A percentile compares a stretch with the other conserved stretches of the same genome.
These are phyloP conservation scores for Neogale vison DNA, from an alignment of 2,113 vertebrate genomes.

Conservation along the genomic window DNA sequence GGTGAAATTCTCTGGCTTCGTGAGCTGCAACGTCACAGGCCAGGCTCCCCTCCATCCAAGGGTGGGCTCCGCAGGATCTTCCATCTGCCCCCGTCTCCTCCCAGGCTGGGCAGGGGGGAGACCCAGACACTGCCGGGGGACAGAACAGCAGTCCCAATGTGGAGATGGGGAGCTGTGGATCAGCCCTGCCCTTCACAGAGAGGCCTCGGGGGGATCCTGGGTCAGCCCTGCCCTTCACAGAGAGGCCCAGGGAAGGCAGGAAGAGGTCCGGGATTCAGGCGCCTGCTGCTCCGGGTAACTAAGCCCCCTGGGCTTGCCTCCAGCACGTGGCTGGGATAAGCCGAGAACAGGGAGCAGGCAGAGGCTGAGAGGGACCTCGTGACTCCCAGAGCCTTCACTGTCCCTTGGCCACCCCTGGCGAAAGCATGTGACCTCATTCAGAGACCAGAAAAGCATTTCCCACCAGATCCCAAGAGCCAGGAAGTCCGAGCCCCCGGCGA, in stretches of 20 bases:
- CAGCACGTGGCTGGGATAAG: neutral
- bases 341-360: neutral
- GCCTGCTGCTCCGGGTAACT: neutral
- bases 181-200: neutral
- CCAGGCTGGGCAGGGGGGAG: neutral
- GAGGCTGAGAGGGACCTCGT: neutral
- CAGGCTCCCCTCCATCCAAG: neutral
- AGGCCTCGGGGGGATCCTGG: no score
- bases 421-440: neutral
- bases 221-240: no score
- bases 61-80: neutral
- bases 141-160: neutral
- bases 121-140: neutral
- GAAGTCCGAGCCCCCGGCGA: accelerated
- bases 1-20: neutral
- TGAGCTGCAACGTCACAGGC: neutral
- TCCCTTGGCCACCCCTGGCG: neutral
- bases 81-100: neutral
- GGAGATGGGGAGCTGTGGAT: neutral
- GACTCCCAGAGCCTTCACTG: neutral
- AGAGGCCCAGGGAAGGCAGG: neutral
- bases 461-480: neutral
- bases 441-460: neutral
- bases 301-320: neutral
- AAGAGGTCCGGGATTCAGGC: no score